Evolutionary conservation across 1,140 invertebrate genomes (phyloP).

Genomic region (Agrypnia vestita): DNA sequence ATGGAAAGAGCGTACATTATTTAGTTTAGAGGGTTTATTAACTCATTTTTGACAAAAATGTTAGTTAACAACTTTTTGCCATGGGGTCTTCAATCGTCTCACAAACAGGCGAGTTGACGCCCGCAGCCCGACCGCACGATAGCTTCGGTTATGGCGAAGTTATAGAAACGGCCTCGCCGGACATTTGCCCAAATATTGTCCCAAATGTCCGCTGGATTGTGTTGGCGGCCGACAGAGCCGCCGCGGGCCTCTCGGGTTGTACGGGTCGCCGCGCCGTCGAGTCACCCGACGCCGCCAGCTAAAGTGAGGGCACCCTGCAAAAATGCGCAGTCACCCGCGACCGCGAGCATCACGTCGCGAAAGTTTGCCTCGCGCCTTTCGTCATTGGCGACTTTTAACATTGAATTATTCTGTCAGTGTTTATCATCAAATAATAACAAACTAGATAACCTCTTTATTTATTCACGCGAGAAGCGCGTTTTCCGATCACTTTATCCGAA

Average conservation of each 20-base stretch:
- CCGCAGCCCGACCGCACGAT: no score
- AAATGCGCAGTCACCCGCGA: neutral
- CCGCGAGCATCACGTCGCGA: no score
- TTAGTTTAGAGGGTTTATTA: no score
- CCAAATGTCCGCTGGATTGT: constrained; percentile 24
- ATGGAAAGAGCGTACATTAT: no score
- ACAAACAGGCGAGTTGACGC: no score
- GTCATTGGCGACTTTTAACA: neutral
- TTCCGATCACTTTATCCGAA: neutral
- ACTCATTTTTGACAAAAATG: no score
- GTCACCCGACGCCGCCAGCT: neutral
- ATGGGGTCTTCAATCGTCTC: no score
- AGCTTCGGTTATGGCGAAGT: no score
- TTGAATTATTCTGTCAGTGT: neutral
- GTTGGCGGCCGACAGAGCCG: constrained; percentile 19
- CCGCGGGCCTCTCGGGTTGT: constrained; percentile 34
- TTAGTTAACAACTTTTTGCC: no score
- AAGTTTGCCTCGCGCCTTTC: neutral
- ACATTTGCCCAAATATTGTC: neutral
- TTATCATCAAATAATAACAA: constrained; percentile 20
- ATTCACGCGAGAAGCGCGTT: neutral
- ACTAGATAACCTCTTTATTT: constrained; percentile 29
- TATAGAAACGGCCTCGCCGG: neutral
- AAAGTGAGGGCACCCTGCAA: neutral
- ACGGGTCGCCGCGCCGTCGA: neutral